phyloP scores from a whole-genome alignment of 64 coral and sea anemone species.

The Catalaphyllia jardinei region DNA sequence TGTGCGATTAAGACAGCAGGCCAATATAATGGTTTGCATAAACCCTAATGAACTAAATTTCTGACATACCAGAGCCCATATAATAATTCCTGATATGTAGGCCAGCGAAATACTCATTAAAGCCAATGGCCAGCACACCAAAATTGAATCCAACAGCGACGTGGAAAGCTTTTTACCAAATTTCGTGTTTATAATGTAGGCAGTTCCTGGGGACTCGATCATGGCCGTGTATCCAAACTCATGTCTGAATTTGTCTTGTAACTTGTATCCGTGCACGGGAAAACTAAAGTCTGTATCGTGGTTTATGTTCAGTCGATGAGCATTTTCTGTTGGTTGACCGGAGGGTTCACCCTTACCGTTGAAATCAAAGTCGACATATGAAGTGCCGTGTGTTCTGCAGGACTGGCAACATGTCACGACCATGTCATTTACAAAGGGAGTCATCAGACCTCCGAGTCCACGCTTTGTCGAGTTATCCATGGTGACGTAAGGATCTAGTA shows the following conservation, averaged over 20 bases:
- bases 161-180: background rate
- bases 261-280: conserved; percentile 58
- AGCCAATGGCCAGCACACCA: conserved; percentile 21
- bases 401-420: conserved; percentile 49
- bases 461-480: background rate
- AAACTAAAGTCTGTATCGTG: conserved; percentile 71
- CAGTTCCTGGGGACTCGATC: conserved; percentile 70
- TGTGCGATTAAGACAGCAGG: too few relatives aligned
- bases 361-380: conserved; percentile 60
- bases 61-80: conserved; percentile 25
- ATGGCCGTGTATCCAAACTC: conserved; percentile 58
- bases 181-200: conserved; percentile 52
- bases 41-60: too few relatives aligned
- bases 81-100: conserved; percentile 7
- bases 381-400: conserved; percentile 58
- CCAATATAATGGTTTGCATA: too few relatives aligned
- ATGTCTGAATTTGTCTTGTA: conserved; percentile 24
- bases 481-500: conserved; percentile 59
- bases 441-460: conserved; percentile 39
- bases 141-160: conserved; percentile 13
- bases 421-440: conserved; percentile 59
- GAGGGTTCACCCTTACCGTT: conserved; percentile 27
- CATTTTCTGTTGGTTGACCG: conserved; percentile 1
- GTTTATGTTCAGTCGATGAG: conserved; percentile 32
- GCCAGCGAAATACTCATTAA: background rate